phyloP scores from a whole-genome alignment of 2,888 invertebrate genomes.

The Mesorhabditis belari region DNA sequence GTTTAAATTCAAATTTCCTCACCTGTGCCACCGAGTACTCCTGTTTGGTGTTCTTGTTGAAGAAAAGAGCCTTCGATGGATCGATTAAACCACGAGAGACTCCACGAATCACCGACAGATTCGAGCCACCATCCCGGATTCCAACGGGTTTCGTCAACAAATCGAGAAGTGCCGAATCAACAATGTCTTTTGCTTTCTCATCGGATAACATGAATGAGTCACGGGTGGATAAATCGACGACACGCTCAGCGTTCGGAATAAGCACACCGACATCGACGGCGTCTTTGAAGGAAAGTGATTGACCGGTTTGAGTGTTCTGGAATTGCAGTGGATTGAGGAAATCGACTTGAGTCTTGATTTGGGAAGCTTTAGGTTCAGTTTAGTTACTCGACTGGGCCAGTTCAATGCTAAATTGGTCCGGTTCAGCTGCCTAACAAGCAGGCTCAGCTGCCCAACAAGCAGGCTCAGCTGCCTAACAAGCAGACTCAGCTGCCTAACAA shows the following conservation, averaged over 20 bases:
- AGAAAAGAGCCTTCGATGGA: constrained; percentile 68
- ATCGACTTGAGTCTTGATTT: no score
- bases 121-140: constrained; percentile 65
- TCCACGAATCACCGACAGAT: constrained; percentile 72
- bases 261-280: constrained; percentile 73
- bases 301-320: constrained; percentile 69
- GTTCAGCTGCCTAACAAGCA: no score
- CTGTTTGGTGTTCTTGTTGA: constrained; percentile 56
- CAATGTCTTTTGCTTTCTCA: constrained; percentile 53
- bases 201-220: constrained; percentile 40
- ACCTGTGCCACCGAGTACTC: constrained; percentile 70
- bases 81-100: constrained; percentile 79
- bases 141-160: constrained; percentile 78
- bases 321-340: no score
- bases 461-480: no score
- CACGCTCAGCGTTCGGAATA: constrained; percentile 61
- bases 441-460: no score
- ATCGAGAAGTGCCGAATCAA: constrained; percentile 59
- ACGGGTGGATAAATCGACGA: constrained; percentile 42
- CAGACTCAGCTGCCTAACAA: no score
- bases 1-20: no score
- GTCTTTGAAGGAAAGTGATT: constrained; percentile 75
- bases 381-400: no score
- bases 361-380: no score
- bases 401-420: no score